These are phyloP conservation scores for Ormyrus pomaceus DNA, from an alignment of 2,888 invertebrate species.

Conservation along the genomic window DNA sequence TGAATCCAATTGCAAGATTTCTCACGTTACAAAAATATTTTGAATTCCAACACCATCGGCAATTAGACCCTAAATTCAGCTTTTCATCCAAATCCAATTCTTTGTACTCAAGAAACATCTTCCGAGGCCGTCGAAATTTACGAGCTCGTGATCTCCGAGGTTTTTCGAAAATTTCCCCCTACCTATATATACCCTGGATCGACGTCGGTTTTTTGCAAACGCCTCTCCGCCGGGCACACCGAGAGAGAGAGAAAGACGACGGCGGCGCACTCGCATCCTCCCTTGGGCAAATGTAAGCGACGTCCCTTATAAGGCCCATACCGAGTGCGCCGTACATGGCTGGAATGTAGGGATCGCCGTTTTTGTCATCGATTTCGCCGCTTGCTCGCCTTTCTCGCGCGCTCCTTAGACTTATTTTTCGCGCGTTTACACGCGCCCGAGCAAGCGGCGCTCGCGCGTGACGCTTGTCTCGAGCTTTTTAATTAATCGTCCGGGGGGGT, in stretches of 20 bases:
- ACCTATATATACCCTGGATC: neutral
- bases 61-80: too few relatives aligned
- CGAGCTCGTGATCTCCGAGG: neutral
- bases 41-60: too few relatives aligned
- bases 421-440: slow-evolving; percentile 31
- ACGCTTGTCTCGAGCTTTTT: slow-evolving; percentile 39
- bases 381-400: slow-evolving; percentile 3
- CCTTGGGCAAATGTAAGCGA: slow-evolving; percentile 64
- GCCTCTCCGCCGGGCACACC: neutral
- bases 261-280: slow-evolving; percentile 56
- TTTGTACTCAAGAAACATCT: too few relatives aligned
- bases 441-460: slow-evolving; percentile 20
- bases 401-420: slow-evolving; percentile 30
- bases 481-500: slow-evolving; percentile 20
- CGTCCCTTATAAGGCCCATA: slow-evolving; percentile 71
- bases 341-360: slow-evolving; percentile 74
- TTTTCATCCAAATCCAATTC: too few relatives aligned
- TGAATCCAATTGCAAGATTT: too few relatives aligned
- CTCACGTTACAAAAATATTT: too few relatives aligned
- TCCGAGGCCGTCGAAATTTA: too few relatives aligned
- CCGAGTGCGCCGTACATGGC: slow-evolving; percentile 69
- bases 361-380: slow-evolving; percentile 71
- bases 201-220: slow-evolving; percentile 34
- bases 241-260: slow-evolving; percentile 63
- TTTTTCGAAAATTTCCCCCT: slow-evolving; percentile 17